phyloP scores from a whole-genome alignment of 2,797 vertebrate species.

The Takifugu ocellatus region DNA sequence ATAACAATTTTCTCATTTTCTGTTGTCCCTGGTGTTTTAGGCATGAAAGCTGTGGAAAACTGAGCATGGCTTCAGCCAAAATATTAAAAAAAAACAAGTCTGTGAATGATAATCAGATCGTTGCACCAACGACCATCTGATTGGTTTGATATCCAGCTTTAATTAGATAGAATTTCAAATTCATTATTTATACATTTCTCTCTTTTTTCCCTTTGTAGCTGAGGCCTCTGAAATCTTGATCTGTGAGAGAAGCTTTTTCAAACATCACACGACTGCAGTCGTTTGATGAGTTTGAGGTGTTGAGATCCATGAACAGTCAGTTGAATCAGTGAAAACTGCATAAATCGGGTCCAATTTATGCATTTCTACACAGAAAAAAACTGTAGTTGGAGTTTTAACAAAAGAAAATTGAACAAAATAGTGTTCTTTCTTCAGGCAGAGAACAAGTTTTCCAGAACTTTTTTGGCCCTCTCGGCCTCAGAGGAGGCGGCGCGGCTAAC shows the following conservation, averaged over 20 bases:
- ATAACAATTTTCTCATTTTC: slow-evolving; percentile 38
- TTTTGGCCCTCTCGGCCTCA: slow-evolving; percentile 7
- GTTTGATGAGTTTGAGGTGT: no score
- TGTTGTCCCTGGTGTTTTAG: slow-evolving; percentile 37
- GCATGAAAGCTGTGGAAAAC: slow-evolving; percentile 37
- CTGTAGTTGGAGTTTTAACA: no score
- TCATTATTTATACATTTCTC: slow-evolving; percentile 57
- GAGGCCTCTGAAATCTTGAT: slow-evolving; percentile 49
- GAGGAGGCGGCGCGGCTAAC: slow-evolving; percentile 28
- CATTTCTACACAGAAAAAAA: neutral
- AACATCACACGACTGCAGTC: neutral
- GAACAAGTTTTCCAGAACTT: neutral
- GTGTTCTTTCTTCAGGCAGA: neutral
- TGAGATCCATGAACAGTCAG: no score
- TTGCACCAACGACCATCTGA: slow-evolving; percentile 32
- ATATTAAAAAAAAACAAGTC: slow-evolving; percentile 2
- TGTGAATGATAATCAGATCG: slow-evolving; percentile 48
- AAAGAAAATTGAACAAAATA: no score
- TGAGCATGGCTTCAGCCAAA: slow-evolving; percentile 18
- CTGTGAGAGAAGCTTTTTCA: slow-evolving; percentile 27
- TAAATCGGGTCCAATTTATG: neutral
- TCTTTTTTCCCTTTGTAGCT: slow-evolving; percentile 52
- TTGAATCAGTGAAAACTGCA: neutral
- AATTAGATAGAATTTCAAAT: slow-evolving; percentile 52
- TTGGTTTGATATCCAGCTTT: slow-evolving; percentile 63